Base-by-base conservation (phyloP, 2,888 invertebrate species). In the Cheilosia urbana region DNA sequence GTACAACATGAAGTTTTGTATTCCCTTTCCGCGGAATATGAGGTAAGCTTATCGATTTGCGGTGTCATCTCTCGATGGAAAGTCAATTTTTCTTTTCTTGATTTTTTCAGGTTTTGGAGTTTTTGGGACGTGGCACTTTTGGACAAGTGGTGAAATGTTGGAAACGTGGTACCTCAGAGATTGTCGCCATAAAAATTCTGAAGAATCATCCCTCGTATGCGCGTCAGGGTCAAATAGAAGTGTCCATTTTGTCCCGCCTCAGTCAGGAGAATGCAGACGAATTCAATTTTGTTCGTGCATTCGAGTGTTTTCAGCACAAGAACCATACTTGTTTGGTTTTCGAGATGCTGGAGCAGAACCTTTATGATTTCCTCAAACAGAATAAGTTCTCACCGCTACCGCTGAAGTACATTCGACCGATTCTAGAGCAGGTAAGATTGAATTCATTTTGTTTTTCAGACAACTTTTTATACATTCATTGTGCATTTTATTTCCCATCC, bases 121-220 rank as follows among this genome's bases (percentile, higher is more conserved):
- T 99, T 94, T 95, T 99, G 91, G 99, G 99, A 89, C 96, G 99
- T 89, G 99, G 99, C 90, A 99, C 99, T 89, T 99, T 99, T 93
- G 99, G 99, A 88, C 95, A 98, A 95, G 99, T 99, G 91, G 99
- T 99, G 91, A 99, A 99, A 94, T 99, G 99, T 93, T 99, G 99
- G 99, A 99, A 99, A 93, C 99, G 99, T 93, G 99, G 99, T 92
- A 99, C 99, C 90, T 99, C 98, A 92, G 99, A 99, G 93, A 99
- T 99, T 92, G 99, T 99, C 90, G 99, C 99, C 92, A 99, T 99
- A 93, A 99, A 99, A 94, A 99, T 99, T 92, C 94, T 99, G 84
- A 99, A 99, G 94, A 99, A 99, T 94, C 99, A 99, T 94, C 99
- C 99, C 88, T 99, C 99, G 90, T 99, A 99, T 94, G 99, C 99